A percentile compares a stretch with the other conserved stretches of the same genome.
These are phyloP conservation scores for Perca schrenkii DNA, from an alignment of 2,113 vertebrate species.

Conservation along the genomic window DNA sequence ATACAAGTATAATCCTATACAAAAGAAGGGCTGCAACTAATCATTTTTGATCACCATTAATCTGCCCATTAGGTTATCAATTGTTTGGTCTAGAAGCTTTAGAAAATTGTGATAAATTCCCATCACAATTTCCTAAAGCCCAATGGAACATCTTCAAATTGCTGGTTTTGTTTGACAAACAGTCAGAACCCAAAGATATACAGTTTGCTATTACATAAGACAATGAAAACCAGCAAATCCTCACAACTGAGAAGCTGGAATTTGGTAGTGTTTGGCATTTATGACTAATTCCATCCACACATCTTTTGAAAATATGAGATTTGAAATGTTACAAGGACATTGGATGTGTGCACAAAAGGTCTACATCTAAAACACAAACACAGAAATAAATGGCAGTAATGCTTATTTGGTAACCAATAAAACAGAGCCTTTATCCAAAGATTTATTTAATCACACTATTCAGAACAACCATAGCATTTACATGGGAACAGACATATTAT, in stretches of 20 bases:
- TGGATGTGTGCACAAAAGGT: not conserved
- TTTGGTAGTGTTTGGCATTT: not conserved
- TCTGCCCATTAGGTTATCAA: not conserved
- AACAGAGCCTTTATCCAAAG: conserved; percentile 13
- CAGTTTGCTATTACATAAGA: not conserved
- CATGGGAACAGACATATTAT: conserved; percentile 12
- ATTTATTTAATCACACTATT: conserved; percentile 64
- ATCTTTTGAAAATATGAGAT: not conserved
- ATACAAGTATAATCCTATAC: not conserved
- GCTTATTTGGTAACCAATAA: not conserved
- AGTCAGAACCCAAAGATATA: not conserved
- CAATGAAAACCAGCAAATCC: not conserved
- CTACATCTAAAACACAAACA: not conserved
- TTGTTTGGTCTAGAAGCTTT: not conserved
- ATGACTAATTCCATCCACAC: not conserved
- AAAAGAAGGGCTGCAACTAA: not conserved
- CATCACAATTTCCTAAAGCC: not conserved
- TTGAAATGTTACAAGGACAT: not conserved
- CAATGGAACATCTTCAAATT: not conserved
- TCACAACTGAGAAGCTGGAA: not conserved
- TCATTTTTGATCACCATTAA: not conserved
- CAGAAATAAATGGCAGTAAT: not conserved
- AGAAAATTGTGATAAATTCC: not conserved
- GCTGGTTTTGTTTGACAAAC: not conserved
- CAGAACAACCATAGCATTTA: conserved; percentile 44